These are phyloP conservation scores for Temnothorax curvispinosus DNA, from an alignment of 1,140 invertebrate species.

Conservation along the genomic window DNA sequence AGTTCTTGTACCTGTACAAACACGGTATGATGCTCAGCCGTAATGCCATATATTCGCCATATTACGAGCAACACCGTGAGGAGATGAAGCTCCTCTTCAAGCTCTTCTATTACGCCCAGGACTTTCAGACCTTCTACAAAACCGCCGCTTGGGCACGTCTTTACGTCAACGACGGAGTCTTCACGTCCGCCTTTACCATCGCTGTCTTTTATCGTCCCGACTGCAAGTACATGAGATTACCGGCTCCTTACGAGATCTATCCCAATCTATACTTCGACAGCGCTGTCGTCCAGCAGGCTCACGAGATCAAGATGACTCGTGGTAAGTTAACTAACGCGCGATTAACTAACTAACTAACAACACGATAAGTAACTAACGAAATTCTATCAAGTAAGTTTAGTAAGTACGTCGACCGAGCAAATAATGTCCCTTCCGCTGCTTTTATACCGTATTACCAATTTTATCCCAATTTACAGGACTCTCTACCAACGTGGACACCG, in stretches of 20 bases:
- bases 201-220: constrained; percentile 88
- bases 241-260: constrained; percentile 89
- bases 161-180: constrained; percentile 88
- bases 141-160: constrained; percentile 87
- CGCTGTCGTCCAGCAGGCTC: constrained; percentile 87
- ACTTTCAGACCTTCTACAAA: constrained; percentile 84
- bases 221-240: constrained; percentile 87
- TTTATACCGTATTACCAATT: background rate
- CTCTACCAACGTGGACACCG: constrained; percentile 61
- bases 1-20: constrained; percentile 87
- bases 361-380: background rate
- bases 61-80: constrained; percentile 87
- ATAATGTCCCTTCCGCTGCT: background rate
- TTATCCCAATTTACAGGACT: constrained; percentile 18
- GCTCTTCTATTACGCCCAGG: constrained; percentile 89
- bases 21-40: constrained; percentile 86
- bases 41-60: constrained; percentile 87
- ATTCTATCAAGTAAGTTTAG: too few relatives aligned
- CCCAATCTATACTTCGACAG: constrained; percentile 88
- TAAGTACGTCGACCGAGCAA: too few relatives aligned
- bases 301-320: constrained; percentile 86
- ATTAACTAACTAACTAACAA: background rate
- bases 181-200: constrained; percentile 87
- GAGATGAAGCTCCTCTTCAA: constrained; percentile 89
- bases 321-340: constrained; percentile 67